These are phyloP conservation scores for Heliothis virescens DNA, from an alignment of 1,140 invertebrate genomes.

Conservation along the genomic window DNA sequence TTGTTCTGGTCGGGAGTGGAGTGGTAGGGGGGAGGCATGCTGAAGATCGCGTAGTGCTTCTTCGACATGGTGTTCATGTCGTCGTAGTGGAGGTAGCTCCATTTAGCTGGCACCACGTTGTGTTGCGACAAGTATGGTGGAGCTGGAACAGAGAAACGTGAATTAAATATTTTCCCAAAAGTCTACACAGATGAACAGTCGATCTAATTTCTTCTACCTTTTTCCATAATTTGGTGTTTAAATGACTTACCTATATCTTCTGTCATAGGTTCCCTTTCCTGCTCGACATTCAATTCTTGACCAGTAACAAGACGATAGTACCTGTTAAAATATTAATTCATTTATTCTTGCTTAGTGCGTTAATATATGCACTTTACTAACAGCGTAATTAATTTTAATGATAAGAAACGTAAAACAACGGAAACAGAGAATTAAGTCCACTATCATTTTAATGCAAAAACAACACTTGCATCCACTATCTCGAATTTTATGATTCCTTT, in stretches of 20 bases:
- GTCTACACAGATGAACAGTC: not conserved
- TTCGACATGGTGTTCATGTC: slow-evolving; percentile 78
- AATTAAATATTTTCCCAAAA: slow-evolving; percentile 9
- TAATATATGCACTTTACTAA: too few relatives aligned
- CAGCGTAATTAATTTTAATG: too few relatives aligned
- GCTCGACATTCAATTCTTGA: slow-evolving; percentile 87
- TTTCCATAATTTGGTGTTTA: too few relatives aligned
- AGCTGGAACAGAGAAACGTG: slow-evolving; percentile 86
- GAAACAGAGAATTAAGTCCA: too few relatives aligned
- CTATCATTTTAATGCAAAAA: too few relatives aligned
- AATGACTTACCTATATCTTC: slow-evolving; percentile 88
- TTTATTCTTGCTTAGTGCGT: too few relatives aligned
- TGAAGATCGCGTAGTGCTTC: slow-evolving; percentile 87
- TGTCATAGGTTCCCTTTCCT: slow-evolving; percentile 87
- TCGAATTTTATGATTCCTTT: too few relatives aligned
- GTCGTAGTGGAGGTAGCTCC: slow-evolving; percentile 91
- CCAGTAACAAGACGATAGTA: slow-evolving; percentile 90
- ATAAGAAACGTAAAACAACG: too few relatives aligned
- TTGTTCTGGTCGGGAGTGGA: slow-evolving; percentile 84
- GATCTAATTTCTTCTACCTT: not conserved
- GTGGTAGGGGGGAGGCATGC: slow-evolving; percentile 87
- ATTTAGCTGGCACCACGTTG: slow-evolving; percentile 91
- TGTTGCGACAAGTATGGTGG: slow-evolving; percentile 93
- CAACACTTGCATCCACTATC: too few relatives aligned
- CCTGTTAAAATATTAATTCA: slow-evolving; percentile 66